Base-by-base conservation (phyloP, 2,797 vertebrate species). In the Gouania willdenowi region DNA sequence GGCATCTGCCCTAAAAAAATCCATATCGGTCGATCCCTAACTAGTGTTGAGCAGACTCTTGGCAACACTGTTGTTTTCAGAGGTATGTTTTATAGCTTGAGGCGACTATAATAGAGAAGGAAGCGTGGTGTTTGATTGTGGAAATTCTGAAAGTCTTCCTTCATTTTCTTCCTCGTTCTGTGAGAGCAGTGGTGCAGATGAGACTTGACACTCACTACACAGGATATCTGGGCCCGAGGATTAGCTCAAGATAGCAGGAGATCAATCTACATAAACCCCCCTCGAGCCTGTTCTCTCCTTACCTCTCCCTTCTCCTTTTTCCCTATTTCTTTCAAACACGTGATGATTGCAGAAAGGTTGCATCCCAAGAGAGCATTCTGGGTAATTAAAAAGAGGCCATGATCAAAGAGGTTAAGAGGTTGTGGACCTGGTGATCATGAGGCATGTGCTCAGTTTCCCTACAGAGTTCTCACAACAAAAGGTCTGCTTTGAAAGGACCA, bases 201-300 rank as follows among this genome's bases (percentile, higher is more conserved):
- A 38, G 41, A 61, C 60, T 77, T 57, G 46, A 55, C 53, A 66
- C 66, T 58, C 55, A 62, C 60, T 61, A 78, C 72, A 79, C 66
- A 67, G 54, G 61, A 60, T 60, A 75, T 77, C 59, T 71, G 60
- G 61, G 63, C 51, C 53, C 35, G 55, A 51, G 78, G 83, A 86
- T 86, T 83, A 84, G 41, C 65, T 57, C 33, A 50, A 79, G 78
- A 77, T 80, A 64, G 61, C 67, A 74, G 42, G 25, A 85, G 79
- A 85, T 80, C 76, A 71, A 81, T 83, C 76, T 85, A 79, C 81
- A 85, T 82, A 81, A 82, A 63, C 49, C 67, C 51, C 74, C 74
- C 51, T 14, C 58, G 26, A 75, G 71, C 64, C 32, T 44, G 37
- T 27, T 57, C 37, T 71, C 62, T 65, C 58, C 62, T 66, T 61